Conservation (phyloP, 2,113 vertebrate species). For the Arvicanthis niloticus region DNA sequence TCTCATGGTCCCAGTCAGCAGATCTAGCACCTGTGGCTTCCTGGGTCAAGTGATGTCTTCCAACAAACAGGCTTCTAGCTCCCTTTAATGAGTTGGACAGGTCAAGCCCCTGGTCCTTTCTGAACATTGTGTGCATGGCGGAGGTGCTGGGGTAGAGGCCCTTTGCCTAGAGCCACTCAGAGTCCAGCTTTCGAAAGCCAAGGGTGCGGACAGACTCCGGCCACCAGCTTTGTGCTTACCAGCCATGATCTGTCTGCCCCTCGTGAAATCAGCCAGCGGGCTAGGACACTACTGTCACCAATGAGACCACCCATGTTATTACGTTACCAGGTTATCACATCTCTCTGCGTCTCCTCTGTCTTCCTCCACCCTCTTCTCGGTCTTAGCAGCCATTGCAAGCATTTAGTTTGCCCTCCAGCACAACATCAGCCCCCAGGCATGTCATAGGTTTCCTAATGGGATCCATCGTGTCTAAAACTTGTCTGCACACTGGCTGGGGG, state of each 20-base stretch:
- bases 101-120: slow-evolving; percentile 60
- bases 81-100: slow-evolving; percentile 39
- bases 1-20: background rate
- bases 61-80: slow-evolving; percentile 57
- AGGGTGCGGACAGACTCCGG: background rate
- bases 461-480: background rate
- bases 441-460: background rate
- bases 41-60: slow-evolving; percentile 31
- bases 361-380: background rate
- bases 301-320: background rate
- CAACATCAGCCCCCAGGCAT: accelerated
- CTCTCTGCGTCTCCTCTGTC: too few relatives aligned
- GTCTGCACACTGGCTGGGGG: background rate
- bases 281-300: accelerated
- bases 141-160: background rate
- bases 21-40: background rate
- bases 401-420: background rate
- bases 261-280: background rate
- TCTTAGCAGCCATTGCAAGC: background rate
- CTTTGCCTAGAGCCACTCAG: slow-evolving; percentile 5
- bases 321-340: background rate
- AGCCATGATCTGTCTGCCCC: background rate
- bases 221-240: accelerated
- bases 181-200: background rate
- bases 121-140: background rate